Base-by-base conservation (phyloP, 2,113 vertebrate genomes). In the Aegypius monachus region DNA sequence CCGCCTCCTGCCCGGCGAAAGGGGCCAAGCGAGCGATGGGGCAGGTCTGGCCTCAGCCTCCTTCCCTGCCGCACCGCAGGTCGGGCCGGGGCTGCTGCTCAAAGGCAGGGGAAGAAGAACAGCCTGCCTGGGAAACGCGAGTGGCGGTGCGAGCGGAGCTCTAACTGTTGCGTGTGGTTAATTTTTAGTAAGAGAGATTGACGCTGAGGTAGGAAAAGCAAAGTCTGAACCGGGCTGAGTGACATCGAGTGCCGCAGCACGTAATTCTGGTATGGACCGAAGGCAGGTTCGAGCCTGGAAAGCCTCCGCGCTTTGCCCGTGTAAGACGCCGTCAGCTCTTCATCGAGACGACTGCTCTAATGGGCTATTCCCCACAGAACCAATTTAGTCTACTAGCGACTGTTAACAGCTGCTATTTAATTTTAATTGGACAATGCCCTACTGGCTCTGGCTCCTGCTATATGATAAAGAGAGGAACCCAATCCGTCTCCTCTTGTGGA, bases 381-480 rank as follows among this genome's bases (percentile, higher is more conserved):
- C 89, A 71, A 94, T 96, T 95, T 90, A 94, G 78, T 42, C 84
- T 21, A n/a, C 53, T 19, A 91, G 89, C 85, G 50, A 88, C 82
- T 81, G 93, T 79, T 86, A 72, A 22, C 93, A 93, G 84, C 93
- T 94, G 81, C 87, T 78, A 17, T 59, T 91, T 90, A 90, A 81
- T 93, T 95, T 92, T 96, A 97, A 95, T 92, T 90, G 94, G 67
- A 58, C 65, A 81, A 45, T 73, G 48, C 45, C 73, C 91, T 79
- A 23, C 77, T 79, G 58, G 87, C 78, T 81, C 65, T 50, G 45
- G 47, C 65, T 94, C 36, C 85, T 45, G 59, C 67, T 91, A 11
- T 68, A 29, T 26, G 80, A 84, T 93, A 77, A 89, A 70, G 84
- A 89, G 58, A 47, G 79, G 91, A 97, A 88, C 81, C 32, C 47